These are phyloP conservation scores for Drosophila siamana DNA, from an alignment of 2,888 invertebrate species.

Conservation along the genomic window DNA sequence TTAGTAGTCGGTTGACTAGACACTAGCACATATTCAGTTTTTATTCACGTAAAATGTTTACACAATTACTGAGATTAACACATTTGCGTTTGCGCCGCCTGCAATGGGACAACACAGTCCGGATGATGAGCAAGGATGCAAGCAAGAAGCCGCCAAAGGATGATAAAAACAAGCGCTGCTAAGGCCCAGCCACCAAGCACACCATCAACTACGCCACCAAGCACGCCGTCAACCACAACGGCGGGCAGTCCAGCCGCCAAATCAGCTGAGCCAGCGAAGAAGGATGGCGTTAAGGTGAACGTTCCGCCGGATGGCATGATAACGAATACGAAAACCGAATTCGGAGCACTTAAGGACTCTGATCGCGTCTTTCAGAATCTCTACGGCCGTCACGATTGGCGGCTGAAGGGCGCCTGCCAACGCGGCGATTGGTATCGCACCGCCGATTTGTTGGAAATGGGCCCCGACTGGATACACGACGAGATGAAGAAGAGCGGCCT, in stretches of 20 bases:
- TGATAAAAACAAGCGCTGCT: too few species aligned
- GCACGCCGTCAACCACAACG: too few species aligned
- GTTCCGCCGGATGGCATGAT: conserved; percentile 84
- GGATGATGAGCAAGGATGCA: background rate
- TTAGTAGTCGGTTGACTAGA: background rate
- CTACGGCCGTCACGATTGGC: conserved; percentile 99
- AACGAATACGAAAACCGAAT: conserved; percentile 87
- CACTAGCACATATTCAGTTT: background rate
- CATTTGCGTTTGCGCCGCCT: background rate
- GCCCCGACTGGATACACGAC: conserved; percentile 97
- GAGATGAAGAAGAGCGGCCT: conserved; percentile 97
- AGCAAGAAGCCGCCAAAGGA: background rate
- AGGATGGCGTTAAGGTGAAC: background rate
- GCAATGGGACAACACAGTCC: background rate
- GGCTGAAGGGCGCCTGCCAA: conserved; percentile 93
- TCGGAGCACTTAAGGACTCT: conserved; percentile 93
- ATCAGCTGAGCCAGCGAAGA: background rate
- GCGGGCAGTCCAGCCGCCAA: background rate
- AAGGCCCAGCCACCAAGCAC: too few species aligned
- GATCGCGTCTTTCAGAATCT: conserved; percentile 98
- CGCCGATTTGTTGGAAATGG: conserved; percentile 96
- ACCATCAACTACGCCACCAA: too few species aligned
- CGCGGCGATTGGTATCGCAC: conserved; percentile 99
- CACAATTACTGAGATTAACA: conserved; percentile 4
- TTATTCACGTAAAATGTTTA: conserved; percentile 7